These are phyloP conservation scores for Anodontia alba DNA, from an alignment of 2,888 invertebrate genomes.

Conservation along the genomic window DNA sequence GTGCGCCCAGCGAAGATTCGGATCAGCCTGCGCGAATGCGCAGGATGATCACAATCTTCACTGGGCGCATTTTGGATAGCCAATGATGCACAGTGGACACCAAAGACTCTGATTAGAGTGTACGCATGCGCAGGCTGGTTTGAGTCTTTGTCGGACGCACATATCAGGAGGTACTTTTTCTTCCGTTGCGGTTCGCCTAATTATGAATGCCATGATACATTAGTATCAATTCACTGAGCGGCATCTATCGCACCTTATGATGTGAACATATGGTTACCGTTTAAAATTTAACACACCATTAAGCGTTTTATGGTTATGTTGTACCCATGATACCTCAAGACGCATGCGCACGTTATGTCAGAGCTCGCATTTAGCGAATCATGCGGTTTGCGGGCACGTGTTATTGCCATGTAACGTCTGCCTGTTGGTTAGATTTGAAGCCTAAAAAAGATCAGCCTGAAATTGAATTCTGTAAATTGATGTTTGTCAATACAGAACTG, in stretches of 20 bases:
- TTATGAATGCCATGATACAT: constrained; percentile 2
- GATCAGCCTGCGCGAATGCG: no score
- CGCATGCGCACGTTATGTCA: constrained; percentile 31
- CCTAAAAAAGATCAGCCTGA: not conserved
- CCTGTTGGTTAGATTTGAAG: not conserved
- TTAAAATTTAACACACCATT: constrained; percentile 10
- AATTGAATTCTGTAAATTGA: constrained; percentile 3
- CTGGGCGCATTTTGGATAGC: no score
- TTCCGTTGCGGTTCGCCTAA: no score
- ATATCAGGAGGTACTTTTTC: no score
- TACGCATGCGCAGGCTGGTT: no score
- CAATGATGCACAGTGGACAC: no score
- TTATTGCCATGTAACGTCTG: constrained; percentile 41
- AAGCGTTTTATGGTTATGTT: not conserved
- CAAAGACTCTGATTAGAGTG: no score
- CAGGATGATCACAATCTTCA: no score
- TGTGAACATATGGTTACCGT: constrained; percentile 18
- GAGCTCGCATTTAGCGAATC: constrained; percentile 13
- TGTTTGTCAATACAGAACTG: not conserved
- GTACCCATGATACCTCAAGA: not conserved
- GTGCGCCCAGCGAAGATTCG: no score
- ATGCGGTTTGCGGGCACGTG: constrained; percentile 35
- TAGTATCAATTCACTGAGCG: not conserved
- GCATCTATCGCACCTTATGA: not conserved
- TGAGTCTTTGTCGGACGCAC: no score